A percentile compares a stretch with the other conserved stretches of the same genome.
Conservation (phyloP, 2,797 vertebrate genomes). For the Crenichthys baileyi region DNA sequence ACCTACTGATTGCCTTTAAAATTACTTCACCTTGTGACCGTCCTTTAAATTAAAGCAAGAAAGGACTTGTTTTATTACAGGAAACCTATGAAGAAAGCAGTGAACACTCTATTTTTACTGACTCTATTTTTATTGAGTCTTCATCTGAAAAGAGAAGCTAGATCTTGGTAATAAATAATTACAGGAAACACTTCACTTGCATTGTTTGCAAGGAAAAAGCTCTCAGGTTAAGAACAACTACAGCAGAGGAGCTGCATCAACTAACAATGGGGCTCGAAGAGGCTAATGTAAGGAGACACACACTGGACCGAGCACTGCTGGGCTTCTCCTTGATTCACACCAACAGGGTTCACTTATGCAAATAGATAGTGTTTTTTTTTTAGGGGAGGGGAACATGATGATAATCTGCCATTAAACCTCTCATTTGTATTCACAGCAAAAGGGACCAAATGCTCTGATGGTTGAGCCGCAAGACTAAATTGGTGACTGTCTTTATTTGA, state of each 20-base stretch:
- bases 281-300: constrained; percentile 25
- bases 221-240: constrained; percentile 39
- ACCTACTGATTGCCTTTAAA: constrained; percentile 56
- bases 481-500: constrained; percentile 5
- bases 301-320: constrained; percentile 24
- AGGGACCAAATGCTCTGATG: constrained; percentile 38
- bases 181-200: constrained; percentile 60
- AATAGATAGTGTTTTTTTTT: constrained; percentile 44
- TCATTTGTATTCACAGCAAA: constrained; percentile 66
- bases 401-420: constrained; percentile 60
- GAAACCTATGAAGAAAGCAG: constrained; percentile 7
- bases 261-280: constrained; percentile 53
- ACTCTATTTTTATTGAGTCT: constrained; percentile 17
- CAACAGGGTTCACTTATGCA: constrained; percentile 48
- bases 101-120: constrained; percentile 20
- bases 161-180: constrained; percentile 63
- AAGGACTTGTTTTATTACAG: constrained; percentile 31
- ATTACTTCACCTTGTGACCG: constrained; percentile 58
- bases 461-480: constrained; percentile 20
- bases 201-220: constrained; percentile 57
- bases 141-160: constrained; percentile 34
- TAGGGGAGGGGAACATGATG: constrained; percentile 49
- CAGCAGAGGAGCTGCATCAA: constrained; percentile 49
- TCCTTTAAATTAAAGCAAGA: constrained; percentile 27
- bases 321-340: constrained; percentile 47